A percentile compares a stretch with the other conserved stretches of the same genome.
Evolutionary conservation across 1,140 invertebrate species (phyloP).

Genomic region (Druon quercuslanigerum): DNA sequence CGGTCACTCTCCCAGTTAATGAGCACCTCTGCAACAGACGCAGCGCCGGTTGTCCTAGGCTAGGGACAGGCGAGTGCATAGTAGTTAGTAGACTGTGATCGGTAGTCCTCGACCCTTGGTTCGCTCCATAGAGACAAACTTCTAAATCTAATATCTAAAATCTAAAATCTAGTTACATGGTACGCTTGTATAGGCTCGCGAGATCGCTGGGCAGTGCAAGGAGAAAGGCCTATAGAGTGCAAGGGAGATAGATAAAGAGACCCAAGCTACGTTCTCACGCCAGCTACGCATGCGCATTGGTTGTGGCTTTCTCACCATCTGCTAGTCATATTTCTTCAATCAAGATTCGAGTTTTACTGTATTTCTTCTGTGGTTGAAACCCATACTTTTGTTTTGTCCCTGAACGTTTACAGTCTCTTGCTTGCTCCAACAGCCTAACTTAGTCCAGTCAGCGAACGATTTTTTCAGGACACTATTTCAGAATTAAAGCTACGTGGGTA

Average conservation of each 20-base stretch:
- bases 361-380: slow-evolving; percentile 33
- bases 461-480: too few relatives aligned
- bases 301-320: slow-evolving; percentile 31
- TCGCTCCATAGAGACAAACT: too few relatives aligned
- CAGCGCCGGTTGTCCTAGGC: too few relatives aligned
- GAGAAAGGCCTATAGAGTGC: not conserved
- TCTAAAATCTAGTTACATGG: too few relatives aligned
- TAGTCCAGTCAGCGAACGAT: slow-evolving; percentile 43
- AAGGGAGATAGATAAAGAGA: not conserved
- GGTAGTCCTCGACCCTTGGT: too few relatives aligned
- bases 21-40: too few relatives aligned
- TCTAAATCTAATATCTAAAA: too few relatives aligned
- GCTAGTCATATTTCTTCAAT: not conserved
- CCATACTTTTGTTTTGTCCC: slow-evolving; percentile 33
- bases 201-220: not conserved
- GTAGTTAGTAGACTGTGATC: too few relatives aligned
- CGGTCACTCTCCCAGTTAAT: too few relatives aligned
- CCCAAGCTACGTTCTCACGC: slow-evolving; percentile 72
- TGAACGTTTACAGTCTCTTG: slow-evolving; percentile 27
- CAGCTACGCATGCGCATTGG: slow-evolving; percentile 59
- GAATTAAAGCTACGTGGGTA: too few relatives aligned
- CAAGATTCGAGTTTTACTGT: not conserved
- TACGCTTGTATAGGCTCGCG: too few relatives aligned
- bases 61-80: too few relatives aligned
- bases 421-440: slow-evolving; percentile 35